These are phyloP conservation scores for Cephalophus harveyi DNA, from an alignment of 2,113 vertebrate genomes.

Conservation along the genomic window DNA sequence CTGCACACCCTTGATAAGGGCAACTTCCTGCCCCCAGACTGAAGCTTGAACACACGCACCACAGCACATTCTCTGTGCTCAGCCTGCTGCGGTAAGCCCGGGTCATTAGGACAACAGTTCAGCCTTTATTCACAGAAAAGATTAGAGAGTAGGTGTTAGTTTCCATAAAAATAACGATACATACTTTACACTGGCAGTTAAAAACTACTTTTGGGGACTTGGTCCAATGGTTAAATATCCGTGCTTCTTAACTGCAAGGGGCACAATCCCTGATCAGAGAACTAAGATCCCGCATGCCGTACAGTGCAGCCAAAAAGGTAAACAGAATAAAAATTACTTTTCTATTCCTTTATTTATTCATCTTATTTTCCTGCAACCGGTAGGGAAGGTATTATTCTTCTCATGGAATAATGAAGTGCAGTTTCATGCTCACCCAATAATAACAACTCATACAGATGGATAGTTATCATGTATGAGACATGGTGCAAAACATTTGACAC, in stretches of 20 bases:
- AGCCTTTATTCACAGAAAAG: neutral
- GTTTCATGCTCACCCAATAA: neutral
- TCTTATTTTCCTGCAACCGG: neutral
- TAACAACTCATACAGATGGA: neutral
- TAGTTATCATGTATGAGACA: neutral
- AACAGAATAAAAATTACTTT: neutral
- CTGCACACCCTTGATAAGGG: neutral
- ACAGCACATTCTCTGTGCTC: neutral
- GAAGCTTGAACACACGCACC: neutral
- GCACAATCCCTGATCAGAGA: neutral
- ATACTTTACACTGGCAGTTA: neutral
- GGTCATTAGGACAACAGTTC: neutral
- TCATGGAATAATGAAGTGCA: neutral
- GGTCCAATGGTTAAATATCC: neutral
- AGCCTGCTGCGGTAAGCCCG: neutral
- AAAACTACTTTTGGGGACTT: neutral
- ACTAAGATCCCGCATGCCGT: neutral
- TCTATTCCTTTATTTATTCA: neutral
- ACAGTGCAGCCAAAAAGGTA: neutral
- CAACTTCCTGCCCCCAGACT: neutral
- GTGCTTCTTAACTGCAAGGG: neutral
- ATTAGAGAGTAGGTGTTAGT: neutral
- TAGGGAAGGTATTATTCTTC: neutral
- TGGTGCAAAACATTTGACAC: neutral
- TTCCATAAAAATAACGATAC: neutral